Percentiles rank a stretch among this genome's conserved stretches.
Conservation (phyloP, 1,140 invertebrate genomes). For the Euwallacea similis region DNA sequence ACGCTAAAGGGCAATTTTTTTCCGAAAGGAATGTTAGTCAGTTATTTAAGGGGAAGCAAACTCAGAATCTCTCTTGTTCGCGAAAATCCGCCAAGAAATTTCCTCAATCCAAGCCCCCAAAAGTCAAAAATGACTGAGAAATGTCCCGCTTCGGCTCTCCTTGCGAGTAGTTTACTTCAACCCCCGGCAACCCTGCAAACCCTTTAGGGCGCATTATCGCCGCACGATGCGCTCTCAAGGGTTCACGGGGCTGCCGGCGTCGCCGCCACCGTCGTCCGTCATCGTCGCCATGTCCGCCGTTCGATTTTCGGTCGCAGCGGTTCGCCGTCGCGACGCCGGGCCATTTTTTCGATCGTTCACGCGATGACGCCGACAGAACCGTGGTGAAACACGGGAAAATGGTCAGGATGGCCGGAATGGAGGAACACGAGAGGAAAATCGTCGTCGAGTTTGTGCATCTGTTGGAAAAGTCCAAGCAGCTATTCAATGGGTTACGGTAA, state of each 20-base stretch:
- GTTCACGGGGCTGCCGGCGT: not conserved
- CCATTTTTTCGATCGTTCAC: conserved; percentile 35
- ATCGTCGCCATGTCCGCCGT: conserved; percentile 42
- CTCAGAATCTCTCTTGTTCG: too few relatives aligned
- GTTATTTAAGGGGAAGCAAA: too few relatives aligned
- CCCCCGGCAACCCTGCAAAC: too few relatives aligned
- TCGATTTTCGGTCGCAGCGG: conserved; percentile 47
- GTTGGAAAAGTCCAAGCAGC: conserved; percentile 95
- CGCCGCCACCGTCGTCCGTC: conserved; percentile 6
- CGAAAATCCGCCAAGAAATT: too few relatives aligned
- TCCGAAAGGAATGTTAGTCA: too few relatives aligned
- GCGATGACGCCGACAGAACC: conserved; percentile 27
- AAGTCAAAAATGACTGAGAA: too few relatives aligned
- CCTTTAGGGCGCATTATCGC: not conserved
- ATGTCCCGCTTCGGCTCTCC: too few relatives aligned
- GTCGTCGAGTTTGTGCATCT: conserved; percentile 96
- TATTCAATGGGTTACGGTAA: conserved; percentile 94
- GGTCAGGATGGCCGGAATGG: conserved; percentile 75
- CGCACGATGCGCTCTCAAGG: not conserved
- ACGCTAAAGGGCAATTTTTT: too few relatives aligned
- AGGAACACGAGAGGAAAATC: conserved; percentile 89
- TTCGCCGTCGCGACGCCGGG: conserved; percentile 36
- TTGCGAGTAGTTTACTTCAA: too few relatives aligned
- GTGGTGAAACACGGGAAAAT: conserved; percentile 56
- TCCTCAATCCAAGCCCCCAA: too few relatives aligned